These are phyloP conservation scores for Zoanthus gigantus DNA, from an alignment of 92 coral and sea anemone genomes.

Conservation along the genomic window DNA sequence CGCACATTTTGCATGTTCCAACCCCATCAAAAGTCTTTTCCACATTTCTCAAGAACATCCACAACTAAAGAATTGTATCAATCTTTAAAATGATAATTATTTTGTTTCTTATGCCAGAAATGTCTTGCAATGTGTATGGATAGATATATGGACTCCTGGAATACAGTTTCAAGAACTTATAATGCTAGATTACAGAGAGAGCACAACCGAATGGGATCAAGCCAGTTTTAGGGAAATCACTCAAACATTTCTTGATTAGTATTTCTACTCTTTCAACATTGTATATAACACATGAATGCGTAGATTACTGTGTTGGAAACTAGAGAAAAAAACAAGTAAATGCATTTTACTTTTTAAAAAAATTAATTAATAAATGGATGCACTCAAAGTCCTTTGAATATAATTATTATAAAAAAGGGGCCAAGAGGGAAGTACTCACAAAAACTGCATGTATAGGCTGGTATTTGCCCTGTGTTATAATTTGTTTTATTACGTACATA, in stretches of 20 bases:
- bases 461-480: no score
- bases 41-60: no score
- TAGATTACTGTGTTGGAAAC: background rate
- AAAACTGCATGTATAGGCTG: no score
- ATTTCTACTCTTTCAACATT: background rate
- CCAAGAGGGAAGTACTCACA: no score
- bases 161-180: constrained; percentile 88
- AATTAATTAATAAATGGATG: no score
- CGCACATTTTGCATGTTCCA: no score
- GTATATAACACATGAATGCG: background rate
- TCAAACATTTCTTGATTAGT: background rate
- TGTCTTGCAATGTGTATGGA: constrained; percentile 97
- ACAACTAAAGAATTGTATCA: no score
- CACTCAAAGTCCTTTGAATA: no score
- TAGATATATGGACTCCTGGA: constrained; percentile 98
- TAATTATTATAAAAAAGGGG: no score
- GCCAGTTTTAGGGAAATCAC: constrained; percentile 10
- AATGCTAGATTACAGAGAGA: constrained; percentile 84
- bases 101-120: constrained; percentile 66
- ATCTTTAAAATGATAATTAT: background rate
- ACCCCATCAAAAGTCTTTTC: no score
- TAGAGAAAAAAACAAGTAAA: background rate
- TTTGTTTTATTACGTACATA: no score
- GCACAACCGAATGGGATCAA: constrained; percentile 69
- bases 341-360: no score